Evolutionary conservation across 2,797 vertebrate genomes (phyloP), one percentile per base, ranked within the genome.

Genomic region (Poeciliopsis turneri): DNA sequence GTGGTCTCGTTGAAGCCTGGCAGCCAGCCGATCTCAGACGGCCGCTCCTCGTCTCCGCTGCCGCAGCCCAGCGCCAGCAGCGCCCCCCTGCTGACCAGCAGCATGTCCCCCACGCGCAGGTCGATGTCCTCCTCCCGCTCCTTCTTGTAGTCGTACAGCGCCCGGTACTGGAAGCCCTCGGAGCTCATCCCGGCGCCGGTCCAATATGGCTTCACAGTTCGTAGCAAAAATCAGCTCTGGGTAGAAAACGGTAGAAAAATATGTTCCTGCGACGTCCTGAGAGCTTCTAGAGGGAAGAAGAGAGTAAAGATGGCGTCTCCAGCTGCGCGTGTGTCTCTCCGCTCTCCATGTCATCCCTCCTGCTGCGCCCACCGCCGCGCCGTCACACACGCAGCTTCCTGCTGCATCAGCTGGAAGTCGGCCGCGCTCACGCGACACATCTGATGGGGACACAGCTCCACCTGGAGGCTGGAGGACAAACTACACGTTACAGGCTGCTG

Each of bases 71-170:
- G 96, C 0, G 95, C 96, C 70, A 97, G 87, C 87, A 98, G 95
- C 47, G 96, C 96, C 51, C 95, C 97, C 82, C 95, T 97, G 79
- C 92, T 97, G 91, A 98, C 97, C 85, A 97, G 96, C 93, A 98
- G 89, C 84, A 96, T 87, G 91, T 98, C 97, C 0, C 96, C 97
- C 7, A 97, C 89, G 49, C 96, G 97, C 87, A 98, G 94, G 93
- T 97, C 97, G 72, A 98, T 97, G 88, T 98, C 97, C 90, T 98
- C 97, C 53, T 98, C 97, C 13, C 97, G 59, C 85, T 98, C 97
- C 91, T 97, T 98, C 89, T 96, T 97, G 89, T 98, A 98, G 83
- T 97, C 96, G 59, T 97, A 98, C 47, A 98, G 93, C 43, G 97
- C 97, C 84, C 96, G 92, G 94, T 97, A 98, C 82, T 97, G 97